phyloP scores from a whole-genome alignment of 1,140 invertebrate species.

The Lethrus apterus region DNA sequence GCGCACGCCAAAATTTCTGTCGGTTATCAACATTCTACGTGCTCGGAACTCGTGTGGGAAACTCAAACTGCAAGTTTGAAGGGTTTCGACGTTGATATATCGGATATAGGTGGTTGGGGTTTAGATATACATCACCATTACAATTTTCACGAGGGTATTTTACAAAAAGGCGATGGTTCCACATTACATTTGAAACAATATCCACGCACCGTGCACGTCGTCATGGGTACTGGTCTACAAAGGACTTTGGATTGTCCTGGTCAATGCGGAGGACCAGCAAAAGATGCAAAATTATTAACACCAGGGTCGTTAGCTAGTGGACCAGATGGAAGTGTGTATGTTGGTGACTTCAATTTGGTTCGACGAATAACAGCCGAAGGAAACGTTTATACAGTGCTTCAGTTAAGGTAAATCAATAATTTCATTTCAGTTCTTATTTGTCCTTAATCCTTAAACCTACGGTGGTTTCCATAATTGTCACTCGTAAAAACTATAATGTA shows the following conservation, averaged over 20 bases:
- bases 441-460: too few relatives aligned
- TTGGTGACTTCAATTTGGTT: slow-evolving; percentile 95
- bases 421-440: too few relatives aligned
- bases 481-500: too few relatives aligned
- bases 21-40: slow-evolving; percentile 90
- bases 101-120: slow-evolving; percentile 95
- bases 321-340: slow-evolving; percentile 92
- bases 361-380: slow-evolving; percentile 87
- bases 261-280: slow-evolving; percentile 79
- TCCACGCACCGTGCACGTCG: slow-evolving; percentile 79
- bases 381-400: slow-evolving; percentile 85
- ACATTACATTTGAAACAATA: slow-evolving; percentile 86
- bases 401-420: slow-evolving; percentile 63
- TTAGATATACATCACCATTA: slow-evolving; percentile 97
- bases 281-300: slow-evolving; percentile 78
- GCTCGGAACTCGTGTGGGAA: slow-evolving; percentile 84
- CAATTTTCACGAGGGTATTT: slow-evolving; percentile 93
- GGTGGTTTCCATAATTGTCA: too few relatives aligned
- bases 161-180: slow-evolving; percentile 94
- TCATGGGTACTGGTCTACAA: slow-evolving; percentile 91
- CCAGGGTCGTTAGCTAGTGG: slow-evolving; percentile 90
- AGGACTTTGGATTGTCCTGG: slow-evolving; percentile 64
- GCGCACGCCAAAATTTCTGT: slow-evolving; percentile 81
- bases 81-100: slow-evolving; percentile 96
- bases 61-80: slow-evolving; percentile 86